Evolutionary conservation across 2,888 invertebrate genomes (phyloP), one percentile per base, ranked within the genome.

Genomic region (Meloe dianella): DNA sequence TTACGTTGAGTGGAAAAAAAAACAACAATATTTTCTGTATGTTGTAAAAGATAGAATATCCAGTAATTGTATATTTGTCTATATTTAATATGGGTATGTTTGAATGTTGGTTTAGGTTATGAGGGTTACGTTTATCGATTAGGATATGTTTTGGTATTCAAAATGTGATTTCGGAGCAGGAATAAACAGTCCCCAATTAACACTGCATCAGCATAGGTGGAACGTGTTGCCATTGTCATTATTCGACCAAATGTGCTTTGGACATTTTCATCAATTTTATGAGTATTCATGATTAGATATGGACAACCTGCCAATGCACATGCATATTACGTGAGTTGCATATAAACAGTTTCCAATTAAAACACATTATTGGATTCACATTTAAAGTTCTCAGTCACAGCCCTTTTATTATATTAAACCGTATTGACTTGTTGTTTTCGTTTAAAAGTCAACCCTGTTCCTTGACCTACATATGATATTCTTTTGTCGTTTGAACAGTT

Each of bases 151-250:
- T 78, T 74, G 75, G 73, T 78, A 79, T 78, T 76, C 78, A 66
- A 63, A 67, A 66, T 75, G 71, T 73, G 77, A 75, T 74, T 75
- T 72, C 70, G 74, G 73, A 72, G 77, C 77, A 76, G 74, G 78
- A 80, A 81, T 80, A 82, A 80, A 81, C 81, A 81, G 78, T 76
- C 75, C 77, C 77, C 81, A 82, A 82, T 82, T 82, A 82, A 81
- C 82, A 80, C 80, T 77, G 79, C 79, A 80, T 80, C 78, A 76
- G 71, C 76, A 75, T 75, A 73, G 72, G 75, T 73, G 71, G 72
- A 65, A 75, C 73, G 77, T 77, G 77, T 69, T 17, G 17, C 66
- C 69, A 71, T 71, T 61, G 62, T 62, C 60, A 41, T 17, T 54
- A 41, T 38, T 56, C 58, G 59, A 38, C 63, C 68, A 68, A 54